Evolutionary conservation across 1,140 invertebrate species (phyloP), one percentile per base, ranked within the genome.

Genomic region (Drosophila tristis): DNA sequence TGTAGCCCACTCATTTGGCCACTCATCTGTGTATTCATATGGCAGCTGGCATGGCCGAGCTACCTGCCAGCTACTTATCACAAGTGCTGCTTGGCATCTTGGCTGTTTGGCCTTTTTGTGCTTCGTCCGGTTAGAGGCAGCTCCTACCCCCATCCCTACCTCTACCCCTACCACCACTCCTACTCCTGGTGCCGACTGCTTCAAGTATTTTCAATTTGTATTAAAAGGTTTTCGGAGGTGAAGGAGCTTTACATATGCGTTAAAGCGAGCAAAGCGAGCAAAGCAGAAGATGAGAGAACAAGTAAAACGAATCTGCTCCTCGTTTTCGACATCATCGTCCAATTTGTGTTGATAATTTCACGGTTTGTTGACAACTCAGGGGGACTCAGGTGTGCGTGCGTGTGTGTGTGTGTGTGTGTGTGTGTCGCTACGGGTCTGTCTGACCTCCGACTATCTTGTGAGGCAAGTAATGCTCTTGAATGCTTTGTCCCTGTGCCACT

Each of bases 341-440:
- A 85, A 86, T 90, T 90, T 85, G 74, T 80, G 80, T 90, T 86
- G 85, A 90, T 90, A 90, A 90, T 90, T 90, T 90, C 86, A 90
- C 87, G 86, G 87, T 90, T 90, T 86, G 86, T 90, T 90, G 87
- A 86, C 78, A 90, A 90, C 79, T 90, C 86, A 90, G 86, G 86
- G 90, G 78, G 75, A 90, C 85, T 77, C 61, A 79, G 66, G 75
- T 57, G 72, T n/a, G n/a, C n/a, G n/a, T 57, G 29, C 23, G 26
- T 31, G 51, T 56, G 20, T 59, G 43, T 65, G 48, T 66, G 49
- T 59, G 42, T 72, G 62, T 60, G 65, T 74, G 59, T 68, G 68
- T 67, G 42, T 55, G 48, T 39, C 45, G 31, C 29, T 56, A 51
- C 44, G 23, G 23, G 49, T 35, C 57, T 61, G 74, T 61, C 71